Percentiles rank a stretch among this genome's conserved stretches.
These are phyloP conservation scores for Yponomeuta sedellus DNA, from an alignment of 2,888 invertebrate species.

Conservation along the genomic window DNA sequence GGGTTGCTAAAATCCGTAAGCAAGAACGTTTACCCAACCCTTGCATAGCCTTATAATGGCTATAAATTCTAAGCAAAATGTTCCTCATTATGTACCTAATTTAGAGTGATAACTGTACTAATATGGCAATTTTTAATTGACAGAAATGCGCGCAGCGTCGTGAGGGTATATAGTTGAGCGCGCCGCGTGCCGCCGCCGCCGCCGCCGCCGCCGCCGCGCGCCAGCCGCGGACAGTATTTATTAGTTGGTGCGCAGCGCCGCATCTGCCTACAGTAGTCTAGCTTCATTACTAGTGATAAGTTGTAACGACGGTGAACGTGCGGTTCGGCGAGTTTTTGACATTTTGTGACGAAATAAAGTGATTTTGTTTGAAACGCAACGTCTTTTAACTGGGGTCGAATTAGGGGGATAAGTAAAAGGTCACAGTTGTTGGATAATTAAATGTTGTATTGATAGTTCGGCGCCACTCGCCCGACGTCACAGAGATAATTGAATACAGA, in stretches of 20 bases:
- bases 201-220: background rate
- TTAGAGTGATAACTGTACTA: too few relatives aligned
- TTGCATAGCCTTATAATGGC: too few relatives aligned
- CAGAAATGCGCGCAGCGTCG: too few relatives aligned
- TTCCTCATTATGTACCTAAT: too few relatives aligned
- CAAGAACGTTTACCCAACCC: too few relatives aligned
- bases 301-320: background rate
- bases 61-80: too few relatives aligned
- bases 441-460: slow-evolving; percentile 13
- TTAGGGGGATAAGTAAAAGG: background rate
- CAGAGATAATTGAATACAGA: slow-evolving; percentile 10
- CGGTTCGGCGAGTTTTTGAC: slow-evolving; percentile 14
- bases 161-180: background rate
- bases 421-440: slow-evolving; percentile 4
- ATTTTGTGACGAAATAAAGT: slow-evolving; percentile 19
- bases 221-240: slow-evolving; percentile 16
- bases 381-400: background rate
- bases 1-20: too few relatives aligned
- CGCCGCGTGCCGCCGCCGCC: too few relatives aligned
- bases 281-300: background rate
- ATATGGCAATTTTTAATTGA: too few relatives aligned
- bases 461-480: slow-evolving; percentile 6
- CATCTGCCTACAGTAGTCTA: background rate
- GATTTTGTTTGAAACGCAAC: slow-evolving; percentile 15
- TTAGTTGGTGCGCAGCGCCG: background rate